phyloP scores from a whole-genome alignment of 1,140 invertebrate species.

The Dolichoris vasculosae region DNA sequence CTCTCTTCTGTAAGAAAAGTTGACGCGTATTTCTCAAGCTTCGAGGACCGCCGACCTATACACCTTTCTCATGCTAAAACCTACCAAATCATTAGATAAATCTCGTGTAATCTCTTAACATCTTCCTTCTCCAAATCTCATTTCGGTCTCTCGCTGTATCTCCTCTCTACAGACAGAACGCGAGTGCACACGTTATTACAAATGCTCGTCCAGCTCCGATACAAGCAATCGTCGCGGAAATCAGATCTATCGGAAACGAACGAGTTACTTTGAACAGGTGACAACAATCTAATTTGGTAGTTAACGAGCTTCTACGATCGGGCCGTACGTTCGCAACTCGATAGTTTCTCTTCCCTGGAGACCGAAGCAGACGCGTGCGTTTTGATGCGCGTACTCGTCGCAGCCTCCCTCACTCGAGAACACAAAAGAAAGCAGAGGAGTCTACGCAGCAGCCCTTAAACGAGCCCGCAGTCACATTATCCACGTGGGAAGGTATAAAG shows the following conservation, averaged over 20 bases:
- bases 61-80: conserved; percentile 24
- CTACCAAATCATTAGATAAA: conserved; percentile 5
- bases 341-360: conserved; percentile 19
- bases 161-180: neutral
- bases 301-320: conserved; percentile 29
- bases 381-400: neutral
- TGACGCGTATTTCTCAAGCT: neutral
- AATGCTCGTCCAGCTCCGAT: neutral
- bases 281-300: conserved; percentile 50
- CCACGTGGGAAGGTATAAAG: conserved; percentile 69
- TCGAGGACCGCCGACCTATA: neutral
- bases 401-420: neutral
- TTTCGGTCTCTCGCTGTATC: neutral
- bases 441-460: neutral
- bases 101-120: conserved; percentile 26
- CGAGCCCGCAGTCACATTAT: conserved; percentile 70
- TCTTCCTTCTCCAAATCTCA: neutral
- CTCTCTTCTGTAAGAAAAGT: neutral
- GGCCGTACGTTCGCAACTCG: conserved; percentile 23
- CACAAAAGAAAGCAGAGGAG: conserved; percentile 14
- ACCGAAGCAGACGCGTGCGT: neutral
- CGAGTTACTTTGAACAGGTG: conserved; percentile 31
- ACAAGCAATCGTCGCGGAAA: conserved; percentile 1
- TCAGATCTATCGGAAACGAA: conserved; percentile 7
- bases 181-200: neutral